Conservation (phyloP, 64 coral and sea anemone genomes). For the Pocillopora verrucosa region DNA sequence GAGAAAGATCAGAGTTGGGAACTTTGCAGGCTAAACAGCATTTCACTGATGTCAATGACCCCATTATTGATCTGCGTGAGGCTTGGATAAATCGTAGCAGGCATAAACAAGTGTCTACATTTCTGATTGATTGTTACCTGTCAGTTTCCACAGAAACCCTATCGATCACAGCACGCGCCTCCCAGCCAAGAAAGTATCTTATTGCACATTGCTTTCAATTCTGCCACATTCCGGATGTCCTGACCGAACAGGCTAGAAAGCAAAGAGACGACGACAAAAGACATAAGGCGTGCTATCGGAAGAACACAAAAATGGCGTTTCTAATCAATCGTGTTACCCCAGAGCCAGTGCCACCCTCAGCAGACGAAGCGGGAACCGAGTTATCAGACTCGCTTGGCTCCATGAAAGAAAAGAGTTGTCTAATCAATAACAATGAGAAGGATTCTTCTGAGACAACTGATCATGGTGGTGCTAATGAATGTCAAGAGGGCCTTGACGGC, state of each 20-base stretch:
- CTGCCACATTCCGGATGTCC: not conserved
- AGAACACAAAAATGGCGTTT: not conserved
- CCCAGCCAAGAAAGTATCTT: not conserved
- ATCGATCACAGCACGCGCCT: not conserved
- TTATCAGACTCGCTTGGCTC: not conserved
- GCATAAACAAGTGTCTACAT: no score
- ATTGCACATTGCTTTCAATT: not conserved
- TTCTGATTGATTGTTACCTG: not conserved
- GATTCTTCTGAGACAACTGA: not conserved
- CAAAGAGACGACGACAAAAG: not conserved
- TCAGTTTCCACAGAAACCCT: not conserved
- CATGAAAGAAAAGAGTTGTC: not conserved
- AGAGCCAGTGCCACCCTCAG: not conserved
- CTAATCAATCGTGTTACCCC: not conserved
- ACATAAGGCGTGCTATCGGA: not conserved
- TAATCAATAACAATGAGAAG: not conserved
- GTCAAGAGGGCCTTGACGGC: conserved; percentile 4
- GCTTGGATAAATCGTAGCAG: no score
- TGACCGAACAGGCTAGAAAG: not conserved
- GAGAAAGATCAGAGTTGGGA: no score
- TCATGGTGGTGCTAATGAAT: not conserved
- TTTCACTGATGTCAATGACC: no score
- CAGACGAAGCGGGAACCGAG: not conserved
- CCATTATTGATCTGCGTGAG: no score
- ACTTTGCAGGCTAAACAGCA: no score